A percentile compares a stretch with the other conserved stretches of the same genome.
These are phyloP conservation scores for Rhingia campestris DNA, from an alignment of 2,888 invertebrate species.

Conservation along the genomic window DNA sequence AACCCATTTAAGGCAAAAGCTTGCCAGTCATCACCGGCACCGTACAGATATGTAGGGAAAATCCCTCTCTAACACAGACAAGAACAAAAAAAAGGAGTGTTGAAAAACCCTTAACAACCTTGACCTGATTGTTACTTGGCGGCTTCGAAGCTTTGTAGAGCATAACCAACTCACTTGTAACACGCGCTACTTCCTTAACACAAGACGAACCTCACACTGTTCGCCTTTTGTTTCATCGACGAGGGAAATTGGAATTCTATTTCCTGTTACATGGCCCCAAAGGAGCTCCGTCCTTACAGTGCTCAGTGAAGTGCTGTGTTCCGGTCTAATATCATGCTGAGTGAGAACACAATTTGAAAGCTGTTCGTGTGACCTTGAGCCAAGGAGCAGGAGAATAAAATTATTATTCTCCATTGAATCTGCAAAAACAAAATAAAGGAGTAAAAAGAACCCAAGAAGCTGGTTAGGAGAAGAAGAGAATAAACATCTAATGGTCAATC, in stretches of 20 bases:
- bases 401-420: slow-evolving; percentile 45
- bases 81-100: neutral
- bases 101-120: slow-evolving; percentile 52
- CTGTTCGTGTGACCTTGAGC: slow-evolving; percentile 59
- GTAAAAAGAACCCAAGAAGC: neutral
- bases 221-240: slow-evolving; percentile 41
- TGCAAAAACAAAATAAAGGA: neutral
- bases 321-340: slow-evolving; percentile 67
- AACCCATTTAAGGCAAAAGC: slow-evolving; percentile 26
- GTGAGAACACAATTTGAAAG: slow-evolving; percentile 28
- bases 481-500: slow-evolving; percentile 60
- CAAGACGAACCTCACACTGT: slow-evolving; percentile 17
- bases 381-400: slow-evolving; percentile 34
- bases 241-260: slow-evolving; percentile 67
- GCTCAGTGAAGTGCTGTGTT: slow-evolving; percentile 62
- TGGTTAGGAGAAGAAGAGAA: slow-evolving; percentile 1
- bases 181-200: slow-evolving; percentile 1
- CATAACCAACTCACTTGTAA: slow-evolving; percentile 53
- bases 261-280: slow-evolving; percentile 48
- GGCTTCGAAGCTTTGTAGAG: slow-evolving; percentile 48
- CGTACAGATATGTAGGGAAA: slow-evolving; percentile 25
- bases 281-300: slow-evolving; percentile 32
- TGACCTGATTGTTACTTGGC: slow-evolving; percentile 47
- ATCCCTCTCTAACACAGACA: slow-evolving; percentile 63
- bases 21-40: neutral